phyloP scores from a whole-genome alignment of 2,797 vertebrate genomes.

The Cetoscarus ocellatus region DNA sequence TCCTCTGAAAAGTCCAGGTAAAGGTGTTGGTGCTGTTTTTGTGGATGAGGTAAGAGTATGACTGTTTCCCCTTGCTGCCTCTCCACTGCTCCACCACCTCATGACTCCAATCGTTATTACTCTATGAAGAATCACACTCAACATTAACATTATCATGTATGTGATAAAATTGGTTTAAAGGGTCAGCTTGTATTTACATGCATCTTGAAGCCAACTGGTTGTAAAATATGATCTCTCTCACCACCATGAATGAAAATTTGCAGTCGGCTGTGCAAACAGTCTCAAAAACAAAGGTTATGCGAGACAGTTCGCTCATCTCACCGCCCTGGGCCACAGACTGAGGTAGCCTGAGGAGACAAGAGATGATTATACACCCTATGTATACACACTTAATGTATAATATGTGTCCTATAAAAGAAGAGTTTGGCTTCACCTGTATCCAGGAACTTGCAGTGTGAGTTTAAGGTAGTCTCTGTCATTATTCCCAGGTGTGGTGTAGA shows the following conservation, averaged over 20 bases:
- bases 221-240: constrained; percentile 70
- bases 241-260: constrained; percentile 91
- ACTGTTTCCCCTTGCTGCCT: constrained; percentile 89
- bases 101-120: constrained; percentile 87
- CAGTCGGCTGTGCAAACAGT: constrained; percentile 90
- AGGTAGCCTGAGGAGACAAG: constrained; percentile 81
- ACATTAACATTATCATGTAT: neutral
- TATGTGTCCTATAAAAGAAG: neutral
- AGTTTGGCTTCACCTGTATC: constrained; percentile 89
- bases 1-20: constrained; percentile 94
- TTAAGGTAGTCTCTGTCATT: constrained; percentile 92
- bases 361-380: neutral
- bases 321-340: constrained; percentile 78
- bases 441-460: constrained; percentile 89
- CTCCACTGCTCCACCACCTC: constrained; percentile 90
- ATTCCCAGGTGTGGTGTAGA: constrained; percentile 91
- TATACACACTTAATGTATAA: neutral
- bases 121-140: constrained; percentile 75
- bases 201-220: neutral
- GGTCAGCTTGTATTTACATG: neutral
- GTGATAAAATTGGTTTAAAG: neutral
- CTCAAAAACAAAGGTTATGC: constrained; percentile 95
- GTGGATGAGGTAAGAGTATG: constrained; percentile 91
- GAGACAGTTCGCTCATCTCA: constrained; percentile 87
- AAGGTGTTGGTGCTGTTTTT: constrained; percentile 90